Percentiles rank a stretch among this genome's conserved stretches.
These are phyloP conservation scores for Enteromius unitaeniatus DNA, from an alignment of 2,797 vertebrate species.

Conservation along the genomic window DNA sequence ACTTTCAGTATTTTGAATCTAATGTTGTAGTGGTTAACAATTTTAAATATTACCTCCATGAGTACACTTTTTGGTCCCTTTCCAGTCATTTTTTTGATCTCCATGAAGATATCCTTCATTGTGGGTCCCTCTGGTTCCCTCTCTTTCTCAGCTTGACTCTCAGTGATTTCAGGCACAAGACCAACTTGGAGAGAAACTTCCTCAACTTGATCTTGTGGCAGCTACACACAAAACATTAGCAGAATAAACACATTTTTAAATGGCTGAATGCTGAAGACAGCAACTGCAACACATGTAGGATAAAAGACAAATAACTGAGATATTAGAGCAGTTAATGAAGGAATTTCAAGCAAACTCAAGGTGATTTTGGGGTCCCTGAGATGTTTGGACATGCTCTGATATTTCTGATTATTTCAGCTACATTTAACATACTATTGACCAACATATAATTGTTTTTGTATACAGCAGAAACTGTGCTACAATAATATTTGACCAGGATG, in stretches of 20 bases:
- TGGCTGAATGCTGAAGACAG: not conserved
- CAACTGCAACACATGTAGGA: not conserved
- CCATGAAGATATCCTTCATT: slow-evolving; percentile 66
- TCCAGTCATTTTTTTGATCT: slow-evolving; percentile 63
- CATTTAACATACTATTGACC: too few relatives aligned
- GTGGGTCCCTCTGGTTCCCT: slow-evolving; percentile 46
- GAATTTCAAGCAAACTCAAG: not conserved
- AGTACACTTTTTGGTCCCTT: slow-evolving; percentile 60
- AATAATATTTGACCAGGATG: too few relatives aligned
- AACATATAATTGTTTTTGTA: too few relatives aligned
- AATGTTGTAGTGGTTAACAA: not conserved
- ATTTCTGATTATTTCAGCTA: too few relatives aligned
- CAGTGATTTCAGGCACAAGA: not conserved
- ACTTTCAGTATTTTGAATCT: not conserved
- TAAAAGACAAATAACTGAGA: not conserved
- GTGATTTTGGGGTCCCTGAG: too few relatives aligned
- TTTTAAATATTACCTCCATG: slow-evolving; percentile 67
- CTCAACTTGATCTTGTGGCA: slow-evolving; percentile 18
- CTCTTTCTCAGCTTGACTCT: slow-evolving; percentile 43
- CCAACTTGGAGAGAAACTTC: not conserved
- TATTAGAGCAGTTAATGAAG: not conserved
- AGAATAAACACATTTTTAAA: not conserved
- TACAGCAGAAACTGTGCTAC: too few relatives aligned
- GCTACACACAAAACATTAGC: slow-evolving; percentile 1
- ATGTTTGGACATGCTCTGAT: too few relatives aligned